Percentiles rank a stretch among this genome's conserved stretches.
These are phyloP conservation scores for Nineta flava DNA, from an alignment of 2,888 invertebrate genomes.

Conservation along the genomic window DNA sequence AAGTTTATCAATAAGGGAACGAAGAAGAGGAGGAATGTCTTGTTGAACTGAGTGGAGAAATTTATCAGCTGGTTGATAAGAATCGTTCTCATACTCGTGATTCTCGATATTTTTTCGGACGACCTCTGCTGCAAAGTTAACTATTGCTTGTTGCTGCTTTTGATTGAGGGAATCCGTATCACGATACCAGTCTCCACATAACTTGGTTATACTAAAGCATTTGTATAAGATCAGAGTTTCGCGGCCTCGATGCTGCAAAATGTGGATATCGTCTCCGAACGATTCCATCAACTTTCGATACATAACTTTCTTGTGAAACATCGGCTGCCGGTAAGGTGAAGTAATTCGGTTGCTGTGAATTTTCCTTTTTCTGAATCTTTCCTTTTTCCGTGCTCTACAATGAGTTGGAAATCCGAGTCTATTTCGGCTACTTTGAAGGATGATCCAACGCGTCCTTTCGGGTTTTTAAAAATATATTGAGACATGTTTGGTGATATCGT, in stretches of 20 bases:
- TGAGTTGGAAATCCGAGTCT: too few species aligned
- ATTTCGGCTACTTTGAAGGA: too few species aligned
- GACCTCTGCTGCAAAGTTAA: too few species aligned
- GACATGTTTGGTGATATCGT: background rate
- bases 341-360: too few species aligned
- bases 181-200: background rate
- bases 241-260: background rate
- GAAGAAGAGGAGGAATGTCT: background rate
- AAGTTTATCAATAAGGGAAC: background rate
- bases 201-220: background rate
- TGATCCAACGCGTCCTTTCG: background rate
- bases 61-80: background rate
- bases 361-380: too few species aligned
- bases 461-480: background rate
- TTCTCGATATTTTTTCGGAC: background rate
- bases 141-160: background rate
- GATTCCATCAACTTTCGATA: too few species aligned
- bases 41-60: background rate
- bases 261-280: background rate
- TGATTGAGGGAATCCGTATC: background rate
- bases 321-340: too few species aligned
- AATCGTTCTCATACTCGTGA: background rate
- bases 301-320: too few species aligned
- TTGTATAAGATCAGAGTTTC: background rate
- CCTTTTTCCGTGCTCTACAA: too few species aligned